Conservation (phyloP, 1,140 invertebrate genomes). For the Streblospio benedicti region DNA sequence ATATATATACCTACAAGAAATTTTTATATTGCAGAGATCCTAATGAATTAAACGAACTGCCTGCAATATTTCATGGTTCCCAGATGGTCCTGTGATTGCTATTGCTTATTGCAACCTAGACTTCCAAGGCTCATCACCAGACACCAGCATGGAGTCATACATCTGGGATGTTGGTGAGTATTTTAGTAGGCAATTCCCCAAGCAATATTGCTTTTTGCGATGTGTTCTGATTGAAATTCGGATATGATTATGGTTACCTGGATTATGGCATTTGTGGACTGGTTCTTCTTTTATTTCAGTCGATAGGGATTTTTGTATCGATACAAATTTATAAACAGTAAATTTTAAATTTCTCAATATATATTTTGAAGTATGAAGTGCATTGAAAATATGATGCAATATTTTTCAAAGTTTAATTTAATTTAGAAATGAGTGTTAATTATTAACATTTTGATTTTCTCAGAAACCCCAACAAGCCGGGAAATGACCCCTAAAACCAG, state of each 20-base stretch:
- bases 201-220: too few species aligned
- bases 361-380: too few species aligned
- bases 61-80: constrained; percentile 80
- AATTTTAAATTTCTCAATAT: too few species aligned
- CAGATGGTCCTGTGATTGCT: constrained; percentile 68
- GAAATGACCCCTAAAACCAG: constrained; percentile 62
- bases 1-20: not conserved
- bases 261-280: too few species aligned
- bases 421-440: not conserved
- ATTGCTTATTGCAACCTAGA: constrained; percentile 76
- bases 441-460: constrained; percentile 43
- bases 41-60: constrained; percentile 66
- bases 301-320: too few species aligned
- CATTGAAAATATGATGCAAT: too few species aligned
- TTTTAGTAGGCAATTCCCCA: too few species aligned
- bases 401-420: too few species aligned
- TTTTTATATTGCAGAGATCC: constrained; percentile 50
- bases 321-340: too few species aligned
- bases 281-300: too few species aligned
- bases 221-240: too few species aligned
- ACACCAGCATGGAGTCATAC: constrained; percentile 61
- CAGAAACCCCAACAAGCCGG: constrained; percentile 85
- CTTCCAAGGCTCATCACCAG: constrained; percentile 61
- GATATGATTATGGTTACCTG: too few species aligned
- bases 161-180: constrained; percentile 80